These are phyloP conservation scores for Sogatella furcifera DNA, from an alignment of 1,140 invertebrate species.

Conservation along the genomic window DNA sequence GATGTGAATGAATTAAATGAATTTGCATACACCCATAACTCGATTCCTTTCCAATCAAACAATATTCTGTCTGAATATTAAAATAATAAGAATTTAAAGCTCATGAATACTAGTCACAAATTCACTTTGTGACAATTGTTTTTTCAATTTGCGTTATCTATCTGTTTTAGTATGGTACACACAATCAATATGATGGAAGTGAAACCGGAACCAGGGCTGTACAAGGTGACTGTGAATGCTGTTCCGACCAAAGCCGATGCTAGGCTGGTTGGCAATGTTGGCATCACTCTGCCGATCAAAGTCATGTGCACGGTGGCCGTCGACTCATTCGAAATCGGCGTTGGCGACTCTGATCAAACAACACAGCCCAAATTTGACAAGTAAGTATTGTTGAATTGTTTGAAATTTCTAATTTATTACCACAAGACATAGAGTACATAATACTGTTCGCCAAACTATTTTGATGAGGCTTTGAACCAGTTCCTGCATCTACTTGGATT, in stretches of 20 bases:
- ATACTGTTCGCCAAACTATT: too few species aligned
- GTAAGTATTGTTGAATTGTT: conserved; percentile 31
- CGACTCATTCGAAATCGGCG: conserved; percentile 74
- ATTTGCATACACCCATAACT: too few species aligned
- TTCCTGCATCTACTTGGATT: too few species aligned
- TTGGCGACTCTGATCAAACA: conserved; percentile 79
- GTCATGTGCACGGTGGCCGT: conserved; percentile 59
- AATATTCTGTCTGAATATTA: too few species aligned
- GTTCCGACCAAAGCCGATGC: conserved; percentile 42
- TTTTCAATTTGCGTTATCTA: conserved; percentile 2
- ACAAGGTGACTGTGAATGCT: conserved; percentile 67
- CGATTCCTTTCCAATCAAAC: too few species aligned
- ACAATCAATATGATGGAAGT: conserved; percentile 67
- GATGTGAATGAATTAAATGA: too few species aligned
- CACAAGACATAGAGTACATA: too few species aligned
- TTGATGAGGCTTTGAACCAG: too few species aligned
- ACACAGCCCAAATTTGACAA: conserved; percentile 63
- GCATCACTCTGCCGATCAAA: conserved; percentile 51
- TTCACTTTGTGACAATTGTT: background rate
- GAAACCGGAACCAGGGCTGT: conserved; percentile 72
- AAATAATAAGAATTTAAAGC: too few species aligned
- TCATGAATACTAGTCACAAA: too few species aligned
- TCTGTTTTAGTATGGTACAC: conserved; percentile 48
- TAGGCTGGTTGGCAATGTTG: conserved; percentile 40
- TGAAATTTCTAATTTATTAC: conserved; percentile 6